Conservation (phyloP, 1,140 invertebrate genomes). For the Telenomus remus region DNA sequence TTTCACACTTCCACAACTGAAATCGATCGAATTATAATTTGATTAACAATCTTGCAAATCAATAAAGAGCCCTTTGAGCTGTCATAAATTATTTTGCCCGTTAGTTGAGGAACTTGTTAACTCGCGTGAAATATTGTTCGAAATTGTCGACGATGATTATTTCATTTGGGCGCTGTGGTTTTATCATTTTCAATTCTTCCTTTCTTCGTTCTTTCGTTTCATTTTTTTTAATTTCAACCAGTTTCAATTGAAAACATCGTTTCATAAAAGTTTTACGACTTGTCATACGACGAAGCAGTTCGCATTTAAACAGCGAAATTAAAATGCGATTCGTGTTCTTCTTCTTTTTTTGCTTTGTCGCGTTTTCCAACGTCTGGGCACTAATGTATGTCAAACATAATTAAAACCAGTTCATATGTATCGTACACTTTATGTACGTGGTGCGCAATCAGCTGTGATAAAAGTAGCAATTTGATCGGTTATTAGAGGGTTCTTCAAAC, state of each 20-base stretch:
- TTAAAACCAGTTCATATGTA: slow-evolving; percentile 16
- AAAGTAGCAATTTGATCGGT: slow-evolving; percentile 14
- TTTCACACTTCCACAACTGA: no score
- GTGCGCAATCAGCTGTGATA: slow-evolving; percentile 13
- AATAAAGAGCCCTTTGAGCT: no score
- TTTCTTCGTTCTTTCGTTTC: no score
- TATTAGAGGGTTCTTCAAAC: neutral
- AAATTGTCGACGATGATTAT: no score
- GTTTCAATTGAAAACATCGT: neutral
- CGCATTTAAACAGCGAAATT: neutral
- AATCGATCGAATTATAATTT: no score
- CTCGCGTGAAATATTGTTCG: no score
- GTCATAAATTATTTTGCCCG: no score
- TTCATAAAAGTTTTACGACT: slow-evolving; percentile 4
- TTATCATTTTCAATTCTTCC: no score
- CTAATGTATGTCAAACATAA: slow-evolving; percentile 18
- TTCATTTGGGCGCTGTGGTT: no score
- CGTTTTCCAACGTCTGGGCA: neutral
- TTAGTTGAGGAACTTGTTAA: no score
- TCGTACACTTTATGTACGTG: slow-evolving; percentile 9
- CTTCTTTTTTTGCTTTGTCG: neutral
- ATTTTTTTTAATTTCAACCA: no score
- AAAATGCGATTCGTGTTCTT: slow-evolving; percentile 5
- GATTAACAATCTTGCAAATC: no score
- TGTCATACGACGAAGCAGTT: slow-evolving; percentile 3